These are phyloP conservation scores for Helicoverpa assulta DNA, from an alignment of 2,888 invertebrate genomes.

Conservation along the genomic window DNA sequence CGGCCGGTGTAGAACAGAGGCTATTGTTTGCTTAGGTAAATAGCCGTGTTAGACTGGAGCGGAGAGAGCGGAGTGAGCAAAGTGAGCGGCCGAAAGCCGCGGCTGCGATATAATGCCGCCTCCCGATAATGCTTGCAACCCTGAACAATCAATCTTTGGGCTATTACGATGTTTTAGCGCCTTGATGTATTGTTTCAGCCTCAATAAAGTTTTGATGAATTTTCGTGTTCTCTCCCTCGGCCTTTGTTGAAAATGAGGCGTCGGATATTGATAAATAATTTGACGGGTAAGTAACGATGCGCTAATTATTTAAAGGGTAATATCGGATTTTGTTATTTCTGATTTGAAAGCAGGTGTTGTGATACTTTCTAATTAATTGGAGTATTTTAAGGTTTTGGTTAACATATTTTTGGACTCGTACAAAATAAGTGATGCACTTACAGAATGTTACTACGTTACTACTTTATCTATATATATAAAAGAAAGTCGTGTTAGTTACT, in stretches of 20 bases:
- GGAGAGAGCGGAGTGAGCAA: constrained; percentile 40
- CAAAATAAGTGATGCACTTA: too few species aligned
- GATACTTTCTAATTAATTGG: constrained; percentile 35
- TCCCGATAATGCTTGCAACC: constrained; percentile 82
- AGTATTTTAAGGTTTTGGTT: too few species aligned
- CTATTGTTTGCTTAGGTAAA: constrained; percentile 78
- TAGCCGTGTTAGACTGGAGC: constrained; percentile 48
- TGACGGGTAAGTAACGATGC: constrained; percentile 80
- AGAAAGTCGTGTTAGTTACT: too few species aligned
- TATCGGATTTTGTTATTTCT: constrained; percentile 66
- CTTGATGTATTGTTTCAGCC: constrained; percentile 89
- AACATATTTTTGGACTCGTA: too few species aligned
- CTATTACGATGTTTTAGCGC: constrained; percentile 89
- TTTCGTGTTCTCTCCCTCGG: constrained; percentile 82
- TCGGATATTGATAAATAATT: constrained; percentile 88
- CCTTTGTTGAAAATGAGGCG: constrained; percentile 85
- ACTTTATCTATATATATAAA: too few species aligned
- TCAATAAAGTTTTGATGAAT: constrained; percentile 90
- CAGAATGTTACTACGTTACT: too few species aligned
- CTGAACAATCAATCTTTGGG: constrained; percentile 87
- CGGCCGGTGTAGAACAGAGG: constrained; percentile 61
- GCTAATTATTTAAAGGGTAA: constrained; percentile 79
- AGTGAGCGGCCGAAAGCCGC: constrained; percentile 56
- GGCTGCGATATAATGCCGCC: constrained; percentile 75
- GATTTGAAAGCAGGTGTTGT: constrained; percentile 49